phyloP scores from a whole-genome alignment of 23 tunicate species.

The Trididemnum clinides region DNA sequence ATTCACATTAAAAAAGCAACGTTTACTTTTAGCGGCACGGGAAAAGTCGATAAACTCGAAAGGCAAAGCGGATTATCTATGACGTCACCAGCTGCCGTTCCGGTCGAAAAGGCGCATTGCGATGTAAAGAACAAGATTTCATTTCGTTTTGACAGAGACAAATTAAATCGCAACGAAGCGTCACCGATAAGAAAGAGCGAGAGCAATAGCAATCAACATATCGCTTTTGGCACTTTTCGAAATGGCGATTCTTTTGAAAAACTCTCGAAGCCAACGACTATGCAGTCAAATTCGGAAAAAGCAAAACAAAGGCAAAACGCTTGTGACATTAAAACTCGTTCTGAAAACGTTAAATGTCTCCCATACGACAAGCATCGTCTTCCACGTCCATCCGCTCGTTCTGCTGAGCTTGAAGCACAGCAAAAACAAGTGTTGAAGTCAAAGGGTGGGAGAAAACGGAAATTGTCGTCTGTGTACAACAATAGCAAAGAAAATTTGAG shows the following conservation, averaged over 20 bases:
- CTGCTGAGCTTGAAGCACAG: constrained; percentile 58
- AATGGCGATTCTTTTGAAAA: constrained; percentile 50
- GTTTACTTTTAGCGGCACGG: constrained; percentile 39
- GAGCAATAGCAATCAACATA: background rate
- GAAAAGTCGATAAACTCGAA: background rate
- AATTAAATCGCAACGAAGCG: background rate
- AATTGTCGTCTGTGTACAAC: constrained; percentile 3
- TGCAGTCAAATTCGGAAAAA: background rate
- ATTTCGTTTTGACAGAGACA: constrained; percentile 8
- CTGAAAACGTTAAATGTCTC: background rate
- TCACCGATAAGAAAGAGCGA: background rate
- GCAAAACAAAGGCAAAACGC: background rate
- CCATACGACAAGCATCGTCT: constrained; percentile 48
- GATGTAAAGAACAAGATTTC: constrained; percentile 3
- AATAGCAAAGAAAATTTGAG: background rate
- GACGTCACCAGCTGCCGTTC: constrained; percentile 20
- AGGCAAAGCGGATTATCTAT: constrained; percentile 1
- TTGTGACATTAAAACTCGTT: background rate
- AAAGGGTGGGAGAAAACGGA: constrained; percentile 36
- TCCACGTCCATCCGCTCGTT: constrained; percentile 58
- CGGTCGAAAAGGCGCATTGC: constrained; percentile 9
- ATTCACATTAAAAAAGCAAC: constrained; percentile 56
- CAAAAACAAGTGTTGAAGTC: background rate
- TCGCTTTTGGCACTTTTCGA: constrained; percentile 32
- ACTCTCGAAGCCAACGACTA: constrained; percentile 17